A percentile compares a stretch with the other conserved stretches of the same genome.
These are phyloP conservation scores for Peromyscus maniculatus DNA, from an alignment of 2,113 vertebrate species.

Conservation along the genomic window DNA sequence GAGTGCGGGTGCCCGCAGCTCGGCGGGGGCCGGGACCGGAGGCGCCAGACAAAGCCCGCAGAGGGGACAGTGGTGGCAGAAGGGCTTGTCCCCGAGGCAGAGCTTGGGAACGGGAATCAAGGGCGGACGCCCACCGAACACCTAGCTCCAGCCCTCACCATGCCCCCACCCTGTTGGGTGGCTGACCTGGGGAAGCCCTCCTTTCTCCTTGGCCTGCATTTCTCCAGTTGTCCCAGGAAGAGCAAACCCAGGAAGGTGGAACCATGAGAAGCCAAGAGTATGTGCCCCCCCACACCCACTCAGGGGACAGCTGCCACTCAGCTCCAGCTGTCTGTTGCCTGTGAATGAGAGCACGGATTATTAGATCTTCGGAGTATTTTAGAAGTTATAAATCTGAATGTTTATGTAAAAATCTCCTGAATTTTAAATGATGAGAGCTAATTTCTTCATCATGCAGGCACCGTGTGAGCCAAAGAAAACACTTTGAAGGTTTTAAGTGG, in stretches of 20 bases:
- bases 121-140: neutral
- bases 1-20: neutral
- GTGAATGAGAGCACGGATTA: constrained; percentile 1
- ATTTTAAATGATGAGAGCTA: constrained; percentile 73
- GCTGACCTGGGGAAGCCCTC: constrained; percentile 10
- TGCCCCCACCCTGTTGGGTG: neutral
- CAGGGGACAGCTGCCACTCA: neutral
- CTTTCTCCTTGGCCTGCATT: constrained; percentile 30
- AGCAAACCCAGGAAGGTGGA: neutral
- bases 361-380: constrained; percentile 45
- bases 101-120: neutral
- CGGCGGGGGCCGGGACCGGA: too few species aligned
- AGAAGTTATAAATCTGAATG: constrained; percentile 72
- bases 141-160: neutral
- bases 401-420: constrained; percentile 69
- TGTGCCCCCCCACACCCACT: neutral
- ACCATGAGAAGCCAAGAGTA: neutral
- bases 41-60: neutral
- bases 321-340: constrained; percentile 40
- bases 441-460: constrained; percentile 70
- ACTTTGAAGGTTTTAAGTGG: constrained; percentile 67
- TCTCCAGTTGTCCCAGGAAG: constrained; percentile 26
- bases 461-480: constrained; percentile 70
- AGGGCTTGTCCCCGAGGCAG: neutral
- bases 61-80: neutral